Percentiles rank a stretch among this genome's conserved stretches.
Evolutionary conservation across 2,113 vertebrate genomes (phyloP).

Genomic region (Halichoerus grypus): DNA sequence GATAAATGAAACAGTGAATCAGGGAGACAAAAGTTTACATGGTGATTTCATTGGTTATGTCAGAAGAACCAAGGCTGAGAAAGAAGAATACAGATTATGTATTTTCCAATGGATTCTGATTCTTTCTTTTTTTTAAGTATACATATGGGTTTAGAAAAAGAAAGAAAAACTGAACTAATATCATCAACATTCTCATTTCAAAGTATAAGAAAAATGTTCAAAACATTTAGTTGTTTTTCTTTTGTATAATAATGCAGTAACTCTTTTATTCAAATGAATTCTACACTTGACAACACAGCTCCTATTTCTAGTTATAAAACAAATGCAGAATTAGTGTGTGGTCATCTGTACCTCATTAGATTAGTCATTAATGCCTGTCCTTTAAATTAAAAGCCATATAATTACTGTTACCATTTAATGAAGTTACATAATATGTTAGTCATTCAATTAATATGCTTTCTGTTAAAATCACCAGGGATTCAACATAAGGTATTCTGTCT

Average conservation of each 20-base stretch:
- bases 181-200: not conserved
- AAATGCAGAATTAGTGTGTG: not conserved
- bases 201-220: not conserved
- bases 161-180: not conserved
- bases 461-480: slow-evolving; percentile 53
- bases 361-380: slow-evolving; percentile 37
- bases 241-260: not conserved
- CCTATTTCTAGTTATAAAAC: slow-evolving; percentile 25
- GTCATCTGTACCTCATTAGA: slow-evolving; percentile 50
- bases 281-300: not conserved
- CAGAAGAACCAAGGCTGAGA: not conserved
- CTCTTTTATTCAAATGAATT: not conserved
- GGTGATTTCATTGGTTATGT: not conserved
- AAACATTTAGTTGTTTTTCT: not conserved
- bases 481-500: slow-evolving; percentile 35
- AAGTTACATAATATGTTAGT: slow-evolving; percentile 43
- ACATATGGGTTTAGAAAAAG: not conserved
- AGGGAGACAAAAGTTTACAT: not conserved
- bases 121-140: not conserved
- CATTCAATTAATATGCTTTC: slow-evolving; percentile 52
- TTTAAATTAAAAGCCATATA: slow-evolving; percentile 63
- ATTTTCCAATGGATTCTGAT: not conserved
- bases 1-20: not conserved
- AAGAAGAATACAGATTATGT: not conserved
- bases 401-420: slow-evolving; percentile 59